Evolutionary conservation across 2,113 vertebrate species (phyloP), one percentile per base, ranked within the genome.

Genomic region (Tenrec ecaudatus): DNA sequence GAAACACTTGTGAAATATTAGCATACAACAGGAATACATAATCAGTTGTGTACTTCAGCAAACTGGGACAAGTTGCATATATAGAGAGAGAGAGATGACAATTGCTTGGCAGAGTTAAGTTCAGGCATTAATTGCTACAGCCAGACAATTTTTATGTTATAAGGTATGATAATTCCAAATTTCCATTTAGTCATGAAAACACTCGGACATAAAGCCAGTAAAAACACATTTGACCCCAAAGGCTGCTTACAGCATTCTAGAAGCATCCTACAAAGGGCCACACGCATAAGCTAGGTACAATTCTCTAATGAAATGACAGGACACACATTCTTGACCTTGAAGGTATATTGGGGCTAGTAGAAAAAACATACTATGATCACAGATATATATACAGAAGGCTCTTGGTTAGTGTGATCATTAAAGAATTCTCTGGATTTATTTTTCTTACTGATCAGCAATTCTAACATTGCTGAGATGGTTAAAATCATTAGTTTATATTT

Each of bases 1-100:
- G 98, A 99, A 98, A 98, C 97, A 97, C 97, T 98, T 98, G 98
- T 98, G 98, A 98, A 98, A 89, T 96, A 98, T 97, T 97, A 98
- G 97, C 97, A 97, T 96, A 96, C 97, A 97, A 98, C 89, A 95
- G 95, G 96, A 98, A 97, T 75, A 93, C 93, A 97, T 89, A 97
- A 91, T 96, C 94, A 86, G 91, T 96, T 97, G 96, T 96, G 95
- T 92, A 96, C 79, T 92, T 92, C 95, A 97, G 96, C 95, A 96
- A 97, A 97, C 62, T 80, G 96, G 95, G 94, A 81, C 68, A 92
- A 60, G 84, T 96, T 98, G 97, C 95, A 92, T 69, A 90, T 73
- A 96, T 78, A 64, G 73, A 86, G 68, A 60, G 15, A 60, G 15
- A 60, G 23, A 68, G 11, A 31, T 68, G 95, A 95, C 92, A 94